A percentile compares a stretch with the other conserved stretches of the same genome.
Conservation (phyloP, 2,797 vertebrate species). For the Ptychobarbus kaznakovi region DNA sequence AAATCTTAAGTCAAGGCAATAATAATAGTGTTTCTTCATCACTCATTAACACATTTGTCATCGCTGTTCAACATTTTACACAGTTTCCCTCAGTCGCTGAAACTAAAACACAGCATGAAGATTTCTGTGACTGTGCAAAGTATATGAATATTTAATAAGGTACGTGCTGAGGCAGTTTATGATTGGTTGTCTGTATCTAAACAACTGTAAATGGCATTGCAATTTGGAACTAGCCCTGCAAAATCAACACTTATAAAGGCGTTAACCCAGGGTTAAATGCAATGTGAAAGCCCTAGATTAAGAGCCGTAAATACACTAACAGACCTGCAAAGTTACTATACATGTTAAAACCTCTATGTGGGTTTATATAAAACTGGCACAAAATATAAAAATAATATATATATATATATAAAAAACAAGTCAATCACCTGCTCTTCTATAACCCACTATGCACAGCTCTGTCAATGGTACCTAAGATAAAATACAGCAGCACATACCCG, state of each 20-base stretch:
- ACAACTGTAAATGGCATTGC: neutral
- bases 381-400: neutral
- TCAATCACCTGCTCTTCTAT: neutral
- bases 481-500: neutral
- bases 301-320: neutral
- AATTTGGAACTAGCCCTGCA: neutral
- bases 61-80: neutral
- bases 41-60: neutral
- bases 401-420: neutral
- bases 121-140: constrained; percentile 14
- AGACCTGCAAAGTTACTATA: neutral
- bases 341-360: neutral
- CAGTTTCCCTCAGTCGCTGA: neutral
- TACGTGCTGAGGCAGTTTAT: neutral
- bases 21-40: constrained; percentile 3
- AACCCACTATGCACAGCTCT: neutral
- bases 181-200: constrained; percentile 5
- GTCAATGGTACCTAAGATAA: neutral
- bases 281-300: neutral
- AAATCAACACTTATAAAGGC: neutral
- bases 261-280: neutral
- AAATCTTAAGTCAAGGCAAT: neutral
- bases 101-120: constrained; percentile 19
- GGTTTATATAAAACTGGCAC: neutral
- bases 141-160: constrained; percentile 16